Evolutionary conservation across 2,113 vertebrate genomes (phyloP), one percentile per base, ranked within the genome.

Genomic region (Seriola dumerili): DNA sequence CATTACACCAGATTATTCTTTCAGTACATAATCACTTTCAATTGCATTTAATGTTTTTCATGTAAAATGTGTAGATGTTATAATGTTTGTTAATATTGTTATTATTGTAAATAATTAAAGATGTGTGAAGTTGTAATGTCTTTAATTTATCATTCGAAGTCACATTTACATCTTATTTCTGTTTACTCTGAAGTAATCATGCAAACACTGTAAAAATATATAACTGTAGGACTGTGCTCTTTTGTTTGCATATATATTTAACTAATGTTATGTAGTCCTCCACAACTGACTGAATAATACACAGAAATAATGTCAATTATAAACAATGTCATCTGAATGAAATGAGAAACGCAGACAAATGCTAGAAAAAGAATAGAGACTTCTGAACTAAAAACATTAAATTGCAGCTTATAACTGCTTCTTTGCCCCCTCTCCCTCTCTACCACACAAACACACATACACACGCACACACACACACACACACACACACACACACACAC

Each of bases 401-500:
- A 78, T 63, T 7, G 46, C 32, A 21, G 4, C 32, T 4, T 42
- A 19, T 23, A 61, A 65, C 21, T 63, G 74, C 40, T 17, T 17
- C 21, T 57, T 29, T 76, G 50, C 2, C 11, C 61, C 4, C 2
- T 46, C 17, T 83, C 19, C 11, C 29, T 50, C 8, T 6, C 21
- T 36, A 12, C 76, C 71, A 55, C 32, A 38, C 68, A 40, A 72
- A 21, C 57, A 66, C 76, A 80, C 63, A 71, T 55, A 72, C 79
- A 65, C 65, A 70, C 67, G 66, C 63, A 71, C 58, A 38, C 68
- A 40, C 77, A 21, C 57, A 66, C 76, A 80, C 57, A 71, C 61
- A 72, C 76, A 65, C 65, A 70, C 62, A 70, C 67, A 71, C 58
- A 84, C 76, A 62, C 44, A 71, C 38, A 66, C 54, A 76, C 40